Base-by-base conservation (phyloP, 1,140 invertebrate genomes). In the Drosophila albomicans region DNA sequence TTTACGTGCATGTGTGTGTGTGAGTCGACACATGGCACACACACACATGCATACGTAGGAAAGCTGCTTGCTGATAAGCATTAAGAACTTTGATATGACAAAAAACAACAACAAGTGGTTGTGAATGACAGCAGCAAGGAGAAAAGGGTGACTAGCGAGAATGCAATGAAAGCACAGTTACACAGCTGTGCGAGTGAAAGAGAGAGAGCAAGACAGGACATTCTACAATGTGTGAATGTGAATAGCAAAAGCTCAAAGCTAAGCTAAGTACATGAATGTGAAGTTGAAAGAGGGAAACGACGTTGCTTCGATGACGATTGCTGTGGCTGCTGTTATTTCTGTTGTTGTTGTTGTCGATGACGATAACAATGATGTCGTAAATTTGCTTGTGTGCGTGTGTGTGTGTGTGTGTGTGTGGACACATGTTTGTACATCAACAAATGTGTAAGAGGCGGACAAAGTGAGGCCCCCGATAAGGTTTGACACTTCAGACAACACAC, bases 11-110 rank as follows among this genome's bases (percentile, higher is more conserved):
- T 38, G 15, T 43, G 16, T 51, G 49, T 57, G 57, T 52, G 49
- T 51, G 57, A 32, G 32, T 32, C 43, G 46, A 49, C 46, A 49
- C 16, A 49, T 38, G 30, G 2, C 30, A 48, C 15, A 16, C 15
- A 6, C 52, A 38, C 32, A 20, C 16, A 38, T 8, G 38, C 15
- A 41, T 15, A 63, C n/a, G 25, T 15, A 63, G 3, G 32, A 8
- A 45, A 56, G 35, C 38, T 43, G 45, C 48, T 57, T 61, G 57
- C 71, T 80, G 81, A 82, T 82, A 82, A 82, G 77, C 81, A 49
- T 46, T 58, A 76, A 84, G 77, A 82, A 84, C 81, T 72, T 76
- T 81, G 71, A 74, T 69, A 74, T 68, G 58, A 16, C 11, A 69
- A 66, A 2, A 5, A 30, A n/a, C 16, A 57, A 28, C 30, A 28